Conservation (phyloP, 2,113 vertebrate species). For the Albula goreensis region DNA sequence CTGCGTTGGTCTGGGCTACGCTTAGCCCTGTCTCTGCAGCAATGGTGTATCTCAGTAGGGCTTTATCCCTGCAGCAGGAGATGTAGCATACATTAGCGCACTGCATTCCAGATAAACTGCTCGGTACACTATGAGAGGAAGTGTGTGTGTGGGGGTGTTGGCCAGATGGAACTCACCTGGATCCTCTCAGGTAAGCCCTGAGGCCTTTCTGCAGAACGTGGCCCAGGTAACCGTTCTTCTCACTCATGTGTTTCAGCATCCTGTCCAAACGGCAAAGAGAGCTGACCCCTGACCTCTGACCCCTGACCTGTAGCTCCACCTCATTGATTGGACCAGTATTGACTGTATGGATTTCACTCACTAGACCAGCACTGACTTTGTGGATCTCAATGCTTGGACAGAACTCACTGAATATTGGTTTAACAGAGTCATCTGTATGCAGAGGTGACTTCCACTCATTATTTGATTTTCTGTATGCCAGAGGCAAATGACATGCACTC, state of each 20-base stretch:
- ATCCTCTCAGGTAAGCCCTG: slow-evolving; percentile 79
- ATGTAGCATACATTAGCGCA: slow-evolving; percentile 12
- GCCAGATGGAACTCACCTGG: slow-evolving; percentile 66
- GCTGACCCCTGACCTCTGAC: too few species aligned
- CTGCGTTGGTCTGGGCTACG: slow-evolving; percentile 87
- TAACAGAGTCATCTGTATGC: too few species aligned
- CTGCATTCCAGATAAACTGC: too few species aligned
- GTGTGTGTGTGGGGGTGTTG: not conserved
- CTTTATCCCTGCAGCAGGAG: slow-evolving; percentile 72
- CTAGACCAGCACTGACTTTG: too few species aligned
- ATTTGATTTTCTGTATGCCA: too few species aligned
- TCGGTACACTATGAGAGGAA: not conserved
- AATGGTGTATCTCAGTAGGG: slow-evolving; percentile 82
- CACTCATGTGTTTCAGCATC: slow-evolving; percentile 82
- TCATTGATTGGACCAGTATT: too few species aligned
- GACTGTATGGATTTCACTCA: too few species aligned
- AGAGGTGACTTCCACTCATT: too few species aligned
- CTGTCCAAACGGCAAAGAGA: slow-evolving; percentile 59
- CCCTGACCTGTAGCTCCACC: too few species aligned
- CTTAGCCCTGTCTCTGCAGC: slow-evolving; percentile 88
- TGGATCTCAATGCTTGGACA: too few species aligned
- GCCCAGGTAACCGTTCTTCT: slow-evolving; percentile 87
- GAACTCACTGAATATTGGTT: too few species aligned
- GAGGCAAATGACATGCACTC: not conserved
- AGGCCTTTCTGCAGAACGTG: slow-evolving; percentile 83